Evolutionary conservation across 2,113 vertebrate species (phyloP).

Genomic region (Menura novaehollandiae): DNA sequence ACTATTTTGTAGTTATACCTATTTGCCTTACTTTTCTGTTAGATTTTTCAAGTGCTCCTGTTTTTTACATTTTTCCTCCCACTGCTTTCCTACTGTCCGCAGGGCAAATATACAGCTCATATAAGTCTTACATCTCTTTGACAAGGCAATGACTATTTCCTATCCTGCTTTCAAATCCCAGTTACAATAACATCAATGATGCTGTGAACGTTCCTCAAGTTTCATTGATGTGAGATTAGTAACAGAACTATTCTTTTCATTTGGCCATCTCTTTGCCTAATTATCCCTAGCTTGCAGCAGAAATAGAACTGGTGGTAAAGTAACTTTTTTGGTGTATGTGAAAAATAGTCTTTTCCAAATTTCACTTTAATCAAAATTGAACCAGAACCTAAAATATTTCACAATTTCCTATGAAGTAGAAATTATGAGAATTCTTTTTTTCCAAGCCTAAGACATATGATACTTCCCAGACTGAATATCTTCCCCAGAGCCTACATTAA

Average conservation of each 20-base stretch:
- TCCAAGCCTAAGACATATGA: neutral
- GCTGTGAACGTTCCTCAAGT: neutral
- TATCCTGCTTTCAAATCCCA: neutral
- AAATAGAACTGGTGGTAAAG: neutral
- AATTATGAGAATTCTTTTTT: neutral
- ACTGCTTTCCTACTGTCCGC: neutral
- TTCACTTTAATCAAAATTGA: neutral
- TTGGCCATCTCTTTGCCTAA: neutral
- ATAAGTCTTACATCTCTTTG: neutral
- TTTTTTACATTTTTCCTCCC: neutral
- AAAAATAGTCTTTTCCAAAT: neutral
- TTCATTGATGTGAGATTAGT: neutral
- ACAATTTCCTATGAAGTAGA: neutral
- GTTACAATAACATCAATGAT: neutral
- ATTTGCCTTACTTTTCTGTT: neutral
- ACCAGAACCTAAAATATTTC: neutral
- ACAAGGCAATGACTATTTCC: conserved; percentile 11
- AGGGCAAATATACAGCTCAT: neutral
- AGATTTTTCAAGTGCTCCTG: neutral
- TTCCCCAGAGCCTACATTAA: neutral
- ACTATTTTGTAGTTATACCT: neutral
- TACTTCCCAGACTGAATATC: neutral
- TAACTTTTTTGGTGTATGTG: neutral
- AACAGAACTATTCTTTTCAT: neutral
- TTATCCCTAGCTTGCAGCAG: neutral